Evolutionary conservation across 2,888 invertebrate genomes (phyloP), one percentile per base, ranked within the genome.

Genomic region (Netelia melanura): DNA sequence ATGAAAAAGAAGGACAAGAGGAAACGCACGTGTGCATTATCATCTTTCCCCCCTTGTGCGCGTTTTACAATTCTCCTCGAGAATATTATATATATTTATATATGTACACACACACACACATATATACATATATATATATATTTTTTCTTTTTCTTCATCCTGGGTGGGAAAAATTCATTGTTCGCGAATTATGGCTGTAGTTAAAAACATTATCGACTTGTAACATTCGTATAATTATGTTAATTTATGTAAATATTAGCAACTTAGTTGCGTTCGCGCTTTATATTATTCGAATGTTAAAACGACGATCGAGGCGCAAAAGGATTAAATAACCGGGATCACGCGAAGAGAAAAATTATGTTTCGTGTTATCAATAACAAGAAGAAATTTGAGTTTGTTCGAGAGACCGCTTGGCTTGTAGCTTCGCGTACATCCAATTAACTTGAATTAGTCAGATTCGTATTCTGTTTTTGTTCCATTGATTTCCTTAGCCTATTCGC

Each of bases 161-260:
- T 62, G 72, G 52, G 72, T 52, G 44, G 62, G 44, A 79, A 14
- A 78, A 52, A 54, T 48, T 54, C 64, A 68, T 68, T 48, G 52
- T 65, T 79, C 70, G 78, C 81, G 62, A 79, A 54, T 78, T 17
- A 74, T 78, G 74, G 81, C 76, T 71, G 71, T 83, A 84, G 78
- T 85, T 86, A 58, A 85, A 30, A 54, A 79, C 78, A 88, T 90
- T 88, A 89, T 88, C 88, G 87, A 90, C 85, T 87, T 89, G 86
- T 90, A 89, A 90, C 88, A 86, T 88, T 89, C 89, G 87, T 90
- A 65, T 56, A 38, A 87, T 86, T 89, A 89, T 86, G 84, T 90
- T 90, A 88, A 89, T 91, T 88, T 88, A 88, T 91, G 92, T 92
- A 92, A 89, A 92, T 92, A 92, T 89, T 92, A 91, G 88, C 87